These are phyloP conservation scores for Drosophila virilis DNA, from an alignment of 1,140 invertebrate species.

Conservation along the genomic window DNA sequence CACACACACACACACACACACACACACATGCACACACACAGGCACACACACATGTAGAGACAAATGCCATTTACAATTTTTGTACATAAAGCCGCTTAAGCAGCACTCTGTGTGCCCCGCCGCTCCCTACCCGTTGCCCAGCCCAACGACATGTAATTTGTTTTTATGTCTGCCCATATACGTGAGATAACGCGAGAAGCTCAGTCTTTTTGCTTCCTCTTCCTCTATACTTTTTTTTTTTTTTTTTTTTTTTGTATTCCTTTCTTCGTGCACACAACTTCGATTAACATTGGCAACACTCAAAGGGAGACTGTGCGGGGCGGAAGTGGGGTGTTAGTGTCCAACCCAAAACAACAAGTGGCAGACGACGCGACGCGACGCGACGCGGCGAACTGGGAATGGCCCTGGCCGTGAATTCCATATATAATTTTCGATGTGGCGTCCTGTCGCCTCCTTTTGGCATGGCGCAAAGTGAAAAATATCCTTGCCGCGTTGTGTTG, in stretches of 20 bases:
- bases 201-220: constrained; percentile 34
- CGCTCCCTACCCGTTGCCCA: neutral
- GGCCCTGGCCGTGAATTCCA: constrained; percentile 78
- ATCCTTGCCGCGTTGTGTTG: constrained; percentile 69
- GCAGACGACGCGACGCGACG: constrained; percentile 38
- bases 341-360: constrained; percentile 46
- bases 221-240: constrained; percentile 14
- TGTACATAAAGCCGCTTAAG: constrained; percentile 77
- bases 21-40: constrained; percentile 16
- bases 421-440: constrained; percentile 59
- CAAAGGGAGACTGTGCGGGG: constrained; percentile 15
- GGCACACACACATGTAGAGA: constrained; percentile 39
- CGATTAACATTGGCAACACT: constrained; percentile 80
- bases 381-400: constrained; percentile 36
- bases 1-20: constrained; percentile 18
- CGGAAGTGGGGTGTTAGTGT: constrained; percentile 1
- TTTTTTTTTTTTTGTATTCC: constrained; percentile 16
- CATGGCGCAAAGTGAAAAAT: constrained; percentile 67
- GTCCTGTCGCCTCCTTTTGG: constrained; percentile 3
- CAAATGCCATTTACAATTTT: constrained; percentile 78
- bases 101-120: constrained; percentile 47
- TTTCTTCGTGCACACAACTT: constrained; percentile 59
- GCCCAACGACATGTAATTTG: constrained; percentile 67
- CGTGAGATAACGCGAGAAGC: constrained; percentile 76
- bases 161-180: constrained; percentile 80